phyloP scores from a whole-genome alignment of 2,888 invertebrate species.

The Labia minor region DNA sequence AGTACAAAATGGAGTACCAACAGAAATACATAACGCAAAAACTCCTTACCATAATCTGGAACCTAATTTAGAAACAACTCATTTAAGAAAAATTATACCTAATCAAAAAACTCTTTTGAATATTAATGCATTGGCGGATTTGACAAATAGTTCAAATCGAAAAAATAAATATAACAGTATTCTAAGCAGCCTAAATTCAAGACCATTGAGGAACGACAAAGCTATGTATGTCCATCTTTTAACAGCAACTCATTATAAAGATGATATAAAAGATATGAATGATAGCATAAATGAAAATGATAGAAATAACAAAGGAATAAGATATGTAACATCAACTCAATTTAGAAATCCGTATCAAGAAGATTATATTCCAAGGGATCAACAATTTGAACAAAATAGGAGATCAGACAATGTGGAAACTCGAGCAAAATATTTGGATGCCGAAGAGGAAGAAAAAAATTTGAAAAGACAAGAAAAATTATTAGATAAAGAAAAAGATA shows the following conservation, averaged over 20 bases:
- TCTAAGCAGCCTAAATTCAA: background rate
- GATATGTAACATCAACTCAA: background rate
- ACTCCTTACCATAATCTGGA: background rate
- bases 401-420: background rate
- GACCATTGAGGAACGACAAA: background rate
- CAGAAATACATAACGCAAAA: background rate
- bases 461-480: slow-evolving; percentile 27
- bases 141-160: background rate
- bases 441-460: slow-evolving; percentile 32
- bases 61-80: too few relatives aligned
- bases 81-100: background rate
- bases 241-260: background rate
- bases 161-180: background rate
- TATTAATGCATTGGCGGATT: background rate
- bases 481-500: slow-evolving; percentile 29
- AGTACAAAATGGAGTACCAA: background rate
- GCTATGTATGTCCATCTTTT: background rate
- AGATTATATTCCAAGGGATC: background rate
- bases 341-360: background rate
- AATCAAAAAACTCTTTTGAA: background rate
- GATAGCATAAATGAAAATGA: background rate
- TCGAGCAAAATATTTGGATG: slow-evolving; percentile 26
- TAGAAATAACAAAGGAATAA: background rate
- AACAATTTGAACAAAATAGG: slow-evolving; percentile 14
- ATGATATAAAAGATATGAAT: background rate